Conservation (phyloP, 2,888 invertebrate species). For the Leucophora obtusa region DNA sequence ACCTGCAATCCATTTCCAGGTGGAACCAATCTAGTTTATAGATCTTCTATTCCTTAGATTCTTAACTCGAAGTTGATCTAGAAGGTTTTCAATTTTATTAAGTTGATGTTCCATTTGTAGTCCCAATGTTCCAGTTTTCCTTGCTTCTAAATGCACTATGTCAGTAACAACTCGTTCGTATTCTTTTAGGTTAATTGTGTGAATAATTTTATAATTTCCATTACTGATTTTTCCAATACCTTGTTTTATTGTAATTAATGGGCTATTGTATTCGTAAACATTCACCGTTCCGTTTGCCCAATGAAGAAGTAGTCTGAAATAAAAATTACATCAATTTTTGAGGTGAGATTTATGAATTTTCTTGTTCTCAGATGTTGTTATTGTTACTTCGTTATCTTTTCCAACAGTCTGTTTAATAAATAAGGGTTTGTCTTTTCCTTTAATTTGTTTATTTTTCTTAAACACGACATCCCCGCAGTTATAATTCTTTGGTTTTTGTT, state of each 20-base stretch:
- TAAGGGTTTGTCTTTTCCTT: conserved; percentile 25
- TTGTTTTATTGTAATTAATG: conserved; percentile 45
- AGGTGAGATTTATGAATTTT: conserved; percentile 30
- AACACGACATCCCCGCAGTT: conserved; percentile 3
- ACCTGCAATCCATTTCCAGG: conserved; percentile 48
- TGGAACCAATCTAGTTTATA: conserved; percentile 41
- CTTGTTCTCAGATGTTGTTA: conserved; percentile 21
- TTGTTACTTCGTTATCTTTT: conserved; percentile 13
- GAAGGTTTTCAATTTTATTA: no score
- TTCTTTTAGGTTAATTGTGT: conserved; percentile 57
- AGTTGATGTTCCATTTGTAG: no score
- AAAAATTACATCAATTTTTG: conserved; percentile 14
- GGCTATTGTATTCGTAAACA: conserved; percentile 51
- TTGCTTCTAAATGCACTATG: not conserved
- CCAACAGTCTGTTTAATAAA: conserved; percentile 8
- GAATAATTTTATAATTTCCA: conserved; percentile 62
- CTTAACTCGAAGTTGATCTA: no score
- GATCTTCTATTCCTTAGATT: conserved; percentile 6
- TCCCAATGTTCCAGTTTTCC: no score
- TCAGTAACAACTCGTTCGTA: conserved; percentile 31
- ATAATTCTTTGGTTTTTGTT: conserved; percentile 5
- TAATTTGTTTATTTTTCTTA: conserved; percentile 33
- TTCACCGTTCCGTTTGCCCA: conserved; percentile 23
- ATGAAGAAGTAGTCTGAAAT: conserved; percentile 7
- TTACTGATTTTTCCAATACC: conserved; percentile 48